Percentiles rank a stretch among this genome's conserved stretches.
Evolutionary conservation across 1,140 invertebrate genomes (phyloP).

Genomic region (Bradynema listronoti): DNA sequence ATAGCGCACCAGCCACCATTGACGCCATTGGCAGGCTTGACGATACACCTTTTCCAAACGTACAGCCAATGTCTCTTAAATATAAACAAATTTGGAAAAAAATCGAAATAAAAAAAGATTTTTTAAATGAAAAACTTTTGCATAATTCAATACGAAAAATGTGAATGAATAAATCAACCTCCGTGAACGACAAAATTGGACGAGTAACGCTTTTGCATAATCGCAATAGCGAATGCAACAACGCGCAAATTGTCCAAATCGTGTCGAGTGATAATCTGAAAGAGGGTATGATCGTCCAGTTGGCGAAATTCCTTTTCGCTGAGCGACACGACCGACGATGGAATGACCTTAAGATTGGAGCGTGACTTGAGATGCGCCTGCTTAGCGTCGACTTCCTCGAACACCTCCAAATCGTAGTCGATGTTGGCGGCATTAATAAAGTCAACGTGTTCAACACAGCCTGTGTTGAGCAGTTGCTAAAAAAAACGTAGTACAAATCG

Average conservation of each 20-base stretch:
- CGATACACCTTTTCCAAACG: constrained; percentile 74
- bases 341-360: constrained; percentile 33
- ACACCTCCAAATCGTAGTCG: constrained; percentile 45
- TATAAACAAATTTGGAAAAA: neutral
- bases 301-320: constrained; percentile 11
- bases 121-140: too few species aligned
- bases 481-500: too few species aligned
- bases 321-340: constrained; percentile 23
- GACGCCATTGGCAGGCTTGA: constrained; percentile 74
- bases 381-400: constrained; percentile 46
- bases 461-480: constrained; percentile 55
- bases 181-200: constrained; percentile 43
- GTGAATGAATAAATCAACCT: constrained; percentile 13
- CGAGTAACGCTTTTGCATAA: constrained; percentile 42
- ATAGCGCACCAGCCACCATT: constrained; percentile 88
- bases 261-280: constrained; percentile 45
- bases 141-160: too few species aligned
- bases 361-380: constrained; percentile 38
- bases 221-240: constrained; percentile 50
- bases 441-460: constrained; percentile 54
- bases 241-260: constrained; percentile 41
- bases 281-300: constrained; percentile 45
- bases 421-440: constrained; percentile 50
- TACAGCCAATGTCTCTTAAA: constrained; percentile 65
- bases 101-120: neutral